Evolutionary conservation across 2,888 invertebrate genomes (phyloP), one percentile per base, ranked within the genome.

Genomic region (Barypeithes pellucidus): DNA sequence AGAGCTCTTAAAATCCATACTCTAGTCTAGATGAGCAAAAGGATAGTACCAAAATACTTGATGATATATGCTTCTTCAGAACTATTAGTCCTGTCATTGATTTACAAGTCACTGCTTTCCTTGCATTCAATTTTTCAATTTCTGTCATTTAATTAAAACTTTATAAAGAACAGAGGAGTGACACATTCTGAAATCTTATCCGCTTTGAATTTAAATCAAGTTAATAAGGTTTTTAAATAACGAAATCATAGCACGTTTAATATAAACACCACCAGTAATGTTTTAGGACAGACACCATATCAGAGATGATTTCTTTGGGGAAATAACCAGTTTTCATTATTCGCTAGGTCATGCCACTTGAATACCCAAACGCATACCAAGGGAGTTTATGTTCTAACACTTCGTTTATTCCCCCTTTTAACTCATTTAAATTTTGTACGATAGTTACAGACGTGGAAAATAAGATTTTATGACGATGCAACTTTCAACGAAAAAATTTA

Each of bases 241-340:
- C 69, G 74, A 77, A 81, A 80, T 80, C 81, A 79, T 77, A 77
- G 77, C 81, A 81, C 81, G 81, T 81, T 81, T 78, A 79, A 77
- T 79, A 79, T 80, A 78, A 80, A 79, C 79, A 79, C 54, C 24
- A 33, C 33, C 54, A 16, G 54, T 57, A 57, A 57, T 57, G 33
- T 18, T 29, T 33, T 33, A 16, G 33, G 54, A 52, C 52, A 52
- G 54, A 9, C 11, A 16, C 54, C 33, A 57, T 54, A 33, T 14
- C 8, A 33, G 54, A 75, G 76, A 77, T 84, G 83, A 85, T 85
- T 86, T 86, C 85, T 86, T 85, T 81, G 77, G 86, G 86, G 86
- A 86, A 86, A 86, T 86, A 85, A 85, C 82, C 84, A 85, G 81
- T 85, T 85, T 82, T 84, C 84, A 85, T 85, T 84, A 85, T 81